Evolutionary conservation across 2,797 vertebrate species (phyloP), one percentile per base, ranked within the genome.

Genomic region (Yasuhikotakia modesta): DNA sequence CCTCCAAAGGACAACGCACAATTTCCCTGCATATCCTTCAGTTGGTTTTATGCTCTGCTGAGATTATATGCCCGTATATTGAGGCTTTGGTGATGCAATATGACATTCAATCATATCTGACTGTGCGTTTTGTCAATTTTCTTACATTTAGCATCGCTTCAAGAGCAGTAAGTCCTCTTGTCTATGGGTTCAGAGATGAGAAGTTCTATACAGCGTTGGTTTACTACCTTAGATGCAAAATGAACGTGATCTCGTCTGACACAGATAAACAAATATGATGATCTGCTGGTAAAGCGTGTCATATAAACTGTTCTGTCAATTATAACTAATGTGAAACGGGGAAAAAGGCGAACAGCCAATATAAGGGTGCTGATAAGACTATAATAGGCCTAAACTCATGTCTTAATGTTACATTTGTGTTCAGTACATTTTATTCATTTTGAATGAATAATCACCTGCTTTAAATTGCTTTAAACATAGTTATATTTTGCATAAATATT

Each of bases 111-210:
- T 0, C 75, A 4, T 85, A 82, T 75, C 16, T 81, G n/a, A 72
- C 72, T 35, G 50, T 87, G 1, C 73, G 83, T 5, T 82, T 76
- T 78, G 76, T 85, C n/a, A 77, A 86, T 14, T 87, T 84, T 22
- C 43, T 86, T 8, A 64, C 46, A 17, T 82, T 87, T 2, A 80
- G 61, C 52, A 22, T 87, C 27, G 35, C 79, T 1, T 72, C 84
- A 0, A 71, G 82, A 57, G 81, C 79, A 17, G 27, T 82, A 2
- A 86, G 83, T 74, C 73, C 86, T 39, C 65, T 87, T 0, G 68
- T 87, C 14, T 87, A 87, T 72, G 86, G 86, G 1, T 57, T 87
- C 22, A 80, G 82, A 66, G 86, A 87, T 80, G 68, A 85, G 30
- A 83, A 57, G 30, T 85, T 86, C 39, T 68, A 4, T 6, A 17